Base-by-base conservation (phyloP, 2,113 vertebrate genomes). In the Poicephalus meyeri region DNA sequence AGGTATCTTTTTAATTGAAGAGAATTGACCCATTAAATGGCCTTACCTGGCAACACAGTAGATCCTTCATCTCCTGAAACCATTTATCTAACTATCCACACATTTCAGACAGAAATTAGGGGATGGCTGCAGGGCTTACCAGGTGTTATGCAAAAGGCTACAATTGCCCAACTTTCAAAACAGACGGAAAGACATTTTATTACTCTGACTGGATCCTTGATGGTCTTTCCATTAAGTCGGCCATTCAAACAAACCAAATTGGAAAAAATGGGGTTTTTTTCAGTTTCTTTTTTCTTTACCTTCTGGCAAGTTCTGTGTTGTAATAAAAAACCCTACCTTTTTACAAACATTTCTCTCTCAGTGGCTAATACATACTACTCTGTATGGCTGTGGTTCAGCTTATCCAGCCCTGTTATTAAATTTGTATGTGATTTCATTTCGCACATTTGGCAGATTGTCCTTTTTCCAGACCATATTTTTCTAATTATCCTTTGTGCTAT, bases 401-500 rank as follows among this genome's bases (percentile, higher is more conserved):
- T 78, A 81, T 26, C 70, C 65, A 80, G 33, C 29, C 76, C 53
- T 83, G 29, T 46, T 89, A 78, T 73, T 89, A 73, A 80, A 60
- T 85, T 89, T 89, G 16, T 81, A 74, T 42, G 69, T 83, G 85
- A 56, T 71, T 90, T 37, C 56, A 16, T 64, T 89, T 60, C 58
- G 86, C 80, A 72, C 64, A 42, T 80, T 89, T 85, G 87, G 84
- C 78, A 94, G 78, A 89, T 53, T 39, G 10, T 91, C 49, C 46
- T 66, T 95, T 90, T 93, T 91, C 91, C 87, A 96, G 63, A 87
- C 35, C 76, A 56, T 56, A 66, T 82, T 95, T 93, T 88, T 92
- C 65, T 69, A 80, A 74, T 81, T 5, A 1, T 31, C 28, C 26
- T 93, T 76, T 92, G 41, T 94, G 41, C 20, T 53, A 87, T 73